These are phyloP conservation scores for Rostratula benghalensis DNA, from an alignment of 2,113 vertebrate genomes.

Conservation along the genomic window DNA sequence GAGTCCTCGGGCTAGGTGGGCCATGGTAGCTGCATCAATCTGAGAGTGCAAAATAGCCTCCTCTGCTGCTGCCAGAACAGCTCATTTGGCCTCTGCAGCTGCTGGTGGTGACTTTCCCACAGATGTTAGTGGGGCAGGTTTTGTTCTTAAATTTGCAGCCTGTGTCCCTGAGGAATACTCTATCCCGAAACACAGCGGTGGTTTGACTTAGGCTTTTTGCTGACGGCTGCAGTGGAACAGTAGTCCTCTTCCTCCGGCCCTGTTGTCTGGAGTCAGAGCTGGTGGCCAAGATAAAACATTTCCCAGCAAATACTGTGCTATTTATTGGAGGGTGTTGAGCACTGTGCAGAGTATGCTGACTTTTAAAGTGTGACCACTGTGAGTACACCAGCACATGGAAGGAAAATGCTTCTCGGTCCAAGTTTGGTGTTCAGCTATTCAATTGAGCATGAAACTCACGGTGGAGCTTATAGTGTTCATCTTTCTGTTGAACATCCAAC, in stretches of 20 bases:
- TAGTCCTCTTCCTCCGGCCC: background rate
- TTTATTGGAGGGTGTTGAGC: background rate
- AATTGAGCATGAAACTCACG: background rate
- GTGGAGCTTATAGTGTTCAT: background rate
- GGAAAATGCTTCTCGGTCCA: background rate
- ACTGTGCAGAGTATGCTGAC: background rate
- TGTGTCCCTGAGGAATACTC: background rate
- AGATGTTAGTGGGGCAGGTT: background rate
- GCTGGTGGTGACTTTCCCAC: background rate
- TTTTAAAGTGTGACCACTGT: background rate
- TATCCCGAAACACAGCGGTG: background rate
- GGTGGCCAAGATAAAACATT: background rate
- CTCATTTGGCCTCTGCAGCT: background rate
- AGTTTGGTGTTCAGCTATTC: background rate
- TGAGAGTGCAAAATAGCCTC: background rate
- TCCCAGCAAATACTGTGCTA: background rate
- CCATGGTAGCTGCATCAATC: background rate
- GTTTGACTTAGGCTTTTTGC: background rate
- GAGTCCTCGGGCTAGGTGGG: background rate
- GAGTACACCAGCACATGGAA: background rate
- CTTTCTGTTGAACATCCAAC: background rate
- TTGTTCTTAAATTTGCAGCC: conserved; percentile 9
- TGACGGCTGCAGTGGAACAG: background rate
- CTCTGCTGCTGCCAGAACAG: background rate
- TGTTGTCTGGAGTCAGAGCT: background rate